These are phyloP conservation scores for Sminthurinus signatus DNA, from an alignment of 1,140 invertebrate genomes.

Conservation along the genomic window DNA sequence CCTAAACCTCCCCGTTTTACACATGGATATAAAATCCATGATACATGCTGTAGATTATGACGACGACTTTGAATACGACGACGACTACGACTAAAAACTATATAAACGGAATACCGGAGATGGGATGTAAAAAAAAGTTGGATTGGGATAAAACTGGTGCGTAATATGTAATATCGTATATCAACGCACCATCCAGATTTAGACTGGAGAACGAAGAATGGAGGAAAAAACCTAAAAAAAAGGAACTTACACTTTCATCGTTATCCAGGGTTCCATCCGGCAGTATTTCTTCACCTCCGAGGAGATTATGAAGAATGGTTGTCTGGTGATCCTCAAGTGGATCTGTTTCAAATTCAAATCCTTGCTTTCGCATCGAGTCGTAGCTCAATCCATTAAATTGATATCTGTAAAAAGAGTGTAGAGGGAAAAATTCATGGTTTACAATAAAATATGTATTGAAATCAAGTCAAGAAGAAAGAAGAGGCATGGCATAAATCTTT, in stretches of 20 bases:
- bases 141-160: too few species aligned
- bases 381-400: constrained; percentile 40
- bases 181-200: too few species aligned
- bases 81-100: too few species aligned
- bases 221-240: neutral
- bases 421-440: neutral
- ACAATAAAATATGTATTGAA: neutral
- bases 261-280: constrained; percentile 36
- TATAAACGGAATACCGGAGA: too few species aligned
- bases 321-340: neutral
- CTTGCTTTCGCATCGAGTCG: constrained; percentile 17
- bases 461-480: too few species aligned
- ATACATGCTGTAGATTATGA: neutral
- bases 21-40: neutral
- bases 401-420: constrained; percentile 23
- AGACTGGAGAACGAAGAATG: too few species aligned
- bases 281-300: constrained; percentile 23
- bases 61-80: too few species aligned
- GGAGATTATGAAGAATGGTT: neutral
- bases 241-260: constrained; percentile 41
- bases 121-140: too few species aligned
- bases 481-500: too few species aligned
- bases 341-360: constrained; percentile 19
- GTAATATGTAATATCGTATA: too few species aligned
- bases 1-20: neutral